Evolutionary conservation across 2,797 vertebrate genomes (phyloP).

Genomic region (Kryptopterus vitreolus): DNA sequence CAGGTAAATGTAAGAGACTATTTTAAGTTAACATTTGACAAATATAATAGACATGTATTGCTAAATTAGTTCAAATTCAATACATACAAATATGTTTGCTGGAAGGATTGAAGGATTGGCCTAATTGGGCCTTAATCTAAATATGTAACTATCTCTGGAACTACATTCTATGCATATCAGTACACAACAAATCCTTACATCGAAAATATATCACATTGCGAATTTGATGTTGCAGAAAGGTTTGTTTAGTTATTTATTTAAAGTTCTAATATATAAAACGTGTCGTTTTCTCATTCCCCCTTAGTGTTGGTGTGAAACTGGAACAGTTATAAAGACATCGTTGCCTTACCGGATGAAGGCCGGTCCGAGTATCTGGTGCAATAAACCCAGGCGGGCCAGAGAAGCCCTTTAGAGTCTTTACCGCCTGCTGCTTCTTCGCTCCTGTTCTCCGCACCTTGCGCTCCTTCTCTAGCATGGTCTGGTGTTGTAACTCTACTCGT

Average conservation of each 20-base stretch:
- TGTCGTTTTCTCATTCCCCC: background rate
- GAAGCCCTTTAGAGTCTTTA: conserved; percentile 77
- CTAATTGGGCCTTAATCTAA: background rate
- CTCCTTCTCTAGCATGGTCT: conserved; percentile 72
- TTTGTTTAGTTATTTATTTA: background rate
- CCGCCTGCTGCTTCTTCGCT: conserved; percentile 69
- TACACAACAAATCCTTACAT: background rate
- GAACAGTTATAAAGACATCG: conserved; percentile 30
- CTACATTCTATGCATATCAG: background rate
- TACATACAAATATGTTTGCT: background rate
- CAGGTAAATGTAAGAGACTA: background rate
- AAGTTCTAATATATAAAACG: background rate
- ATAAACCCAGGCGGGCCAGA: conserved; percentile 95
- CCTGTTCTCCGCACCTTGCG: conserved; percentile 71
- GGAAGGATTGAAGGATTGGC: background rate
- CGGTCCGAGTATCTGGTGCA: conserved; percentile 93
- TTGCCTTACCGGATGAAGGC: conserved; percentile 90
- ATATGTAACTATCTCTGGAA: background rate
- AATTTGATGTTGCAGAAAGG: background rate
- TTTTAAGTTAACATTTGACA: background rate
- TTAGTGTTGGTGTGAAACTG: background rate
- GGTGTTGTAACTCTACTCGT: conserved; percentile 38
- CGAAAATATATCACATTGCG: background rate
- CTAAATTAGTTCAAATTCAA: background rate
- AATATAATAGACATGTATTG: background rate